Conservation (phyloP, 2,113 vertebrate species). For the Cranoglanis bouderius region DNA sequence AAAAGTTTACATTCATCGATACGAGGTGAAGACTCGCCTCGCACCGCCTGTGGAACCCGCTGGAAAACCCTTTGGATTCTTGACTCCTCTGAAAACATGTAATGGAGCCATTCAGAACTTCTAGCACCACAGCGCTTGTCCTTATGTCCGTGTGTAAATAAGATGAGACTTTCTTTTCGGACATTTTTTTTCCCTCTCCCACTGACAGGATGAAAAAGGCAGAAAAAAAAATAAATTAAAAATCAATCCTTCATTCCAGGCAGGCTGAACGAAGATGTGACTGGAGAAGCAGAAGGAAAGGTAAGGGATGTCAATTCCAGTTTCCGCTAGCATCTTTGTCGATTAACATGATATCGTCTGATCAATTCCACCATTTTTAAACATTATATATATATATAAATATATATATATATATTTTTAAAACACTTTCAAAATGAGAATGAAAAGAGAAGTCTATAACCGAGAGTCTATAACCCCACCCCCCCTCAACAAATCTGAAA, state of each 20-base stretch:
- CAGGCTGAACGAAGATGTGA: not conserved
- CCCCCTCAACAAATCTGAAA: not conserved
- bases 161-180: not conserved
- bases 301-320: constrained; percentile 40
- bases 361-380: constrained; percentile 1
- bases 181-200: not conserved
- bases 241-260: constrained; percentile 28
- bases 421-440: constrained; percentile 1
- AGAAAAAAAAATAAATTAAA: not conserved
- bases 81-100: constrained; percentile 13
- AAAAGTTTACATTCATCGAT: constrained; percentile 74
- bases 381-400: too few species aligned
- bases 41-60: constrained; percentile 32
- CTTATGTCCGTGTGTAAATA: constrained; percentile 54
- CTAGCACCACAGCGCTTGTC: constrained; percentile 56
- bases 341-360: not conserved
- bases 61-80: constrained; percentile 30
- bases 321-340: not conserved
- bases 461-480: constrained; percentile 22
- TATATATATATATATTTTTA: not conserved
- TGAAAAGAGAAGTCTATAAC: not conserved
- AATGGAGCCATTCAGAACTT: constrained; percentile 34
- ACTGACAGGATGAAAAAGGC: not conserved
- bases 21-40: constrained; percentile 58
- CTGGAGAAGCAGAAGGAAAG: constrained; percentile 13